phyloP scores from a whole-genome alignment of 2,888 invertebrate genomes.

The Leptura quadrifasciata region DNA sequence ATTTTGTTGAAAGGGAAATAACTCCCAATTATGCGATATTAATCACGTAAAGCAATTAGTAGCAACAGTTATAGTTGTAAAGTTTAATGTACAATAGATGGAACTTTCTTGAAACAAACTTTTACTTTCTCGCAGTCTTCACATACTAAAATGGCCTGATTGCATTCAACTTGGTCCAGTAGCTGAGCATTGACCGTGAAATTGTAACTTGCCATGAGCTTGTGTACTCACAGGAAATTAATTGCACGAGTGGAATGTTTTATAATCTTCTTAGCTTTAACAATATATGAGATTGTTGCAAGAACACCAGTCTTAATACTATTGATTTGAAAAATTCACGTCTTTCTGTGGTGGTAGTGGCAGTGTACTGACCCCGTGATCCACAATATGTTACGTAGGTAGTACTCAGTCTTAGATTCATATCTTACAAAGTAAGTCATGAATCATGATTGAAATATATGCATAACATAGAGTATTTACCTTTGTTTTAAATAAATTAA shows the following conservation, averaged over 20 bases:
- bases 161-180: slow-evolving; percentile 42
- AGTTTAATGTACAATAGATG: slow-evolving; percentile 31
- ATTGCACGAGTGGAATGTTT: slow-evolving; percentile 1
- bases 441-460: too few species aligned
- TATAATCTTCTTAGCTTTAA: neutral
- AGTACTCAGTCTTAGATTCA: too few species aligned
- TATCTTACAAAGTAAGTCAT: too few species aligned
- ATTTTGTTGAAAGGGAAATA: slow-evolving; percentile 14
- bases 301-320: too few species aligned
- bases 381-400: too few species aligned
- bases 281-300: neutral
- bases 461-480: too few species aligned
- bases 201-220: slow-evolving; percentile 35
- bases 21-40: slow-evolving; percentile 9
- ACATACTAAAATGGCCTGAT: slow-evolving; percentile 33
- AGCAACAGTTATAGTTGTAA: slow-evolving; percentile 24
- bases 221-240: slow-evolving; percentile 16
- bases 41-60: slow-evolving; percentile 37
- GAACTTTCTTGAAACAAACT: slow-evolving; percentile 48
- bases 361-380: too few species aligned
- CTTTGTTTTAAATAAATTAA: too few species aligned
- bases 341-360: too few species aligned
- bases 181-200: slow-evolving; percentile 51
- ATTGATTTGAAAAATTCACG: too few species aligned
- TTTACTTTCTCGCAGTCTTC: slow-evolving; percentile 52